A percentile compares a stretch with the other conserved stretches of the same genome.
phyloP scores from a whole-genome alignment of 92 coral and sea anemone genomes.

The Blastomussa wellsi region DNA sequence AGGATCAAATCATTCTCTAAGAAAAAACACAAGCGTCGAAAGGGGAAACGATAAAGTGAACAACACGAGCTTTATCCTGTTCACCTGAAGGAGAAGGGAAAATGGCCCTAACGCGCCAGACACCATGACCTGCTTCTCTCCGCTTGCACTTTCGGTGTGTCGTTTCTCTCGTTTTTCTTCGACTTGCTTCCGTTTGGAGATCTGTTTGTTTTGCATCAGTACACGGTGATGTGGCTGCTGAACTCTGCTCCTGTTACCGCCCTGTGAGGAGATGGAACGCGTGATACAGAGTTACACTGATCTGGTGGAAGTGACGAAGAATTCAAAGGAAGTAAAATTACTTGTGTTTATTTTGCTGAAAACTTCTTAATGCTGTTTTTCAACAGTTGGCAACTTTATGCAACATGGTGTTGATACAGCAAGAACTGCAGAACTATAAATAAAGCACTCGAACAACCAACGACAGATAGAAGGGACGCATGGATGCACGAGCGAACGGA shows the following conservation, averaged over 20 bases:
- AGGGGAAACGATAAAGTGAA: no score
- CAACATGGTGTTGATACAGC: no score
- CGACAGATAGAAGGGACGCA: neutral
- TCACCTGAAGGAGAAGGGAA: constrained; percentile 85
- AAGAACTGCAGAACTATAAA: neutral
- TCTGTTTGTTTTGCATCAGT: constrained; percentile 55
- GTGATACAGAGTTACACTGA: neutral
- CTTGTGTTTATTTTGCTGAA: neutral
- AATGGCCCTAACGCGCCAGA: constrained; percentile 69
- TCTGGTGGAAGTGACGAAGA: neutral
- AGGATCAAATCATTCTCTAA: no score
- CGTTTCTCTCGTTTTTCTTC: constrained; percentile 26
- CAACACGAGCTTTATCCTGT: neutral
- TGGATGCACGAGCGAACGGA: neutral
- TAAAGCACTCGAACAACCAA: neutral
- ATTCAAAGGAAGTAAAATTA: neutral
- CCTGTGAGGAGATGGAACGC: constrained; percentile 16
- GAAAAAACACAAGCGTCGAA: no score
- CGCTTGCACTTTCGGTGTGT: constrained; percentile 13
- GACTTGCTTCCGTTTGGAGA: constrained; percentile 29
- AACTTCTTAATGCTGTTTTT: no score
- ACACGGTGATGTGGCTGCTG: constrained; percentile 56
- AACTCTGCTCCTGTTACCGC: constrained; percentile 20
- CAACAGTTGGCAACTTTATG: no score
- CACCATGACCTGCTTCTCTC: constrained; percentile 38